Base-by-base conservation (phyloP, 1,140 invertebrate species). In the Aradophagus sp. region DNA sequence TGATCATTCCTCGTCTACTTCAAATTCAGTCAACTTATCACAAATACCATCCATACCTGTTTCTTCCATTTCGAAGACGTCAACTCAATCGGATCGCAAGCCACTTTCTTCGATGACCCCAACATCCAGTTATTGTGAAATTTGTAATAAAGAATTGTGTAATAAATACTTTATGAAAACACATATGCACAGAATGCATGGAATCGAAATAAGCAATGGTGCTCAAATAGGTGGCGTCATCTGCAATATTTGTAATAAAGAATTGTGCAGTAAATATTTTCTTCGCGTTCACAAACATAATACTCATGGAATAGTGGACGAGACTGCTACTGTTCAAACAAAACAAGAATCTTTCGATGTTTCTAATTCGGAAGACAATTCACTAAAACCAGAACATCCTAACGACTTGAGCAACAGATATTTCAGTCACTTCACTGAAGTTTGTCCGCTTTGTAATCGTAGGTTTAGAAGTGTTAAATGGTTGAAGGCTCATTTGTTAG, bases 111-210 rank as follows among this genome's bases (percentile, higher is more conserved):
- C 84, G 35, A 82, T 91, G 35, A 89, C 91, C 8, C 92, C 88
- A 0, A 91, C 90, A 0, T 93, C 92, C 35, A 96, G 96, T 77
- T 98, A 97, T 78, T 99, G 98, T 84, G 97, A 99, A 81, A 97
- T 99, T 56, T 99, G 98, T 85, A 99, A 99, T 85, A 99, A 99
- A 87, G 97, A 99, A 84, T 84, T 99, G 20, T 99, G 98, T 86
- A 99, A 99, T 87, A 99, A 99, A 84, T 99, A 99, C 79, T 99
- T 99, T 81, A 96, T 99, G 92, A 97, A 98, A 81, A 99, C 97
- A 0, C 98, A 99, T 86, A 99, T 99, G 95, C 93, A 99, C 74
- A 93, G 98, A 81, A 98, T 99, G 94, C 98, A 99, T 83, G 97
- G 97, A 10, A 97, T 99, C 53, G 95, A 97, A 78, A 93, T 98